Conservation (phyloP, 1,140 invertebrate genomes). For the Oppia nitens region DNA sequence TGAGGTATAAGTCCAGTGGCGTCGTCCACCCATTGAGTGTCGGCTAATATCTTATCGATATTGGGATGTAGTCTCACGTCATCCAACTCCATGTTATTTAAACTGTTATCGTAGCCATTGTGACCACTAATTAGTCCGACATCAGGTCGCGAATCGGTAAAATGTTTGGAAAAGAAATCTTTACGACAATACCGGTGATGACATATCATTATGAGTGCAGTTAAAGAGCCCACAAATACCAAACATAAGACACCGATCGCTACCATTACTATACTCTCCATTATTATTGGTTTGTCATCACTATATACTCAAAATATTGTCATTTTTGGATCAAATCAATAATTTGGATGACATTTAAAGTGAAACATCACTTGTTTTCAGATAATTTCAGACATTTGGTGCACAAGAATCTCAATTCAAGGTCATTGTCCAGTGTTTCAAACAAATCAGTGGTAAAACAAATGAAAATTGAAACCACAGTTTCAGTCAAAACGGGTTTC, state of each 20-base stretch:
- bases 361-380: too few relatives aligned
- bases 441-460: not conserved
- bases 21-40: slow-evolving; percentile 43
- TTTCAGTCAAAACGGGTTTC: too few relatives aligned
- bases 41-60: slow-evolving; percentile 37
- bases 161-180: slow-evolving; percentile 15
- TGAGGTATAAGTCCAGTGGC: slow-evolving; percentile 49
- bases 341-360: not conserved
- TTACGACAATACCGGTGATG: slow-evolving; percentile 29
- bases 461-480: not conserved
- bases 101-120: slow-evolving; percentile 8
- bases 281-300: slow-evolving; percentile 20
- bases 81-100: slow-evolving; percentile 31
- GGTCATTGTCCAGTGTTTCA: not conserved
- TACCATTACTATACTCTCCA: slow-evolving; percentile 48
- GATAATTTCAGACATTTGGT: not conserved
- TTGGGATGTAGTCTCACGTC: slow-evolving; percentile 37
- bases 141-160: slow-evolving; percentile 24
- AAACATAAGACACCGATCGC: slow-evolving; percentile 44
- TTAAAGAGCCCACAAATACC: slow-evolving; percentile 44
- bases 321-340: not conserved
- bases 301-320: not conserved
- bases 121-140: slow-evolving; percentile 28
- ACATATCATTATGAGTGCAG: slow-evolving; percentile 46
- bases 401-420: not conserved